These are phyloP conservation scores for Copidosoma aretas DNA, from an alignment of 2,888 invertebrate genomes.

Conservation along the genomic window DNA sequence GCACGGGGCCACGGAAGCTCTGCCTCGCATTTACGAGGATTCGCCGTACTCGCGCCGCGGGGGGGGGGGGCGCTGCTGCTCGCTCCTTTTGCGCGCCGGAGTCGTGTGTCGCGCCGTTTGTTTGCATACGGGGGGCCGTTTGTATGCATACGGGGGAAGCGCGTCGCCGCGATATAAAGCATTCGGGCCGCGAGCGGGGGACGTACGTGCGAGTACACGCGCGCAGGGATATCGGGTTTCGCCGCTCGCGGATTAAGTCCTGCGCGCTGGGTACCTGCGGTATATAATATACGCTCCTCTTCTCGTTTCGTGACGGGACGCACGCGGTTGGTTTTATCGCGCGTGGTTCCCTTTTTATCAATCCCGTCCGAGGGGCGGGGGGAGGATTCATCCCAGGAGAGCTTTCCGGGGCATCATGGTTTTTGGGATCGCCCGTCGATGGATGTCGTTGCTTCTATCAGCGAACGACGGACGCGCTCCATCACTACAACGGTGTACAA, in stretches of 20 bases:
- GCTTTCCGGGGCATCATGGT: no score
- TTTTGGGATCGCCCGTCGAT: no score
- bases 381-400: no score
- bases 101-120: constrained; percentile 49
- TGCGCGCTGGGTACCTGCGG: not conserved
- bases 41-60: constrained; percentile 54
- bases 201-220: not conserved
- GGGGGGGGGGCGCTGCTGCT: constrained; percentile 47
- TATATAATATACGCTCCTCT: not conserved
- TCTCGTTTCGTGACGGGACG: not conserved
- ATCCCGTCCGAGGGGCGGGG: no score
- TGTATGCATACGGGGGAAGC: constrained; percentile 34
- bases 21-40: constrained; percentile 50
- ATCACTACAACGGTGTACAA: no score
- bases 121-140: constrained; percentile 2
- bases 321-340: not conserved
- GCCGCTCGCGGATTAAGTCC: constrained; percentile 28
- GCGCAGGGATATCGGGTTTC: constrained; percentile 56
- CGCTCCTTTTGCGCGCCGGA: constrained; percentile 45
- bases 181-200: constrained; percentile 47
- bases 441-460: no score
- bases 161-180: constrained; percentile 61
- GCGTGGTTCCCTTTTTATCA: no score
- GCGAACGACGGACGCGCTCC: no score
- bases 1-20: not conserved